Evolutionary conservation across 2,888 invertebrate genomes (phyloP), one percentile per base, ranked within the genome.

Genomic region (Alloscopus bannaensis): DNA sequence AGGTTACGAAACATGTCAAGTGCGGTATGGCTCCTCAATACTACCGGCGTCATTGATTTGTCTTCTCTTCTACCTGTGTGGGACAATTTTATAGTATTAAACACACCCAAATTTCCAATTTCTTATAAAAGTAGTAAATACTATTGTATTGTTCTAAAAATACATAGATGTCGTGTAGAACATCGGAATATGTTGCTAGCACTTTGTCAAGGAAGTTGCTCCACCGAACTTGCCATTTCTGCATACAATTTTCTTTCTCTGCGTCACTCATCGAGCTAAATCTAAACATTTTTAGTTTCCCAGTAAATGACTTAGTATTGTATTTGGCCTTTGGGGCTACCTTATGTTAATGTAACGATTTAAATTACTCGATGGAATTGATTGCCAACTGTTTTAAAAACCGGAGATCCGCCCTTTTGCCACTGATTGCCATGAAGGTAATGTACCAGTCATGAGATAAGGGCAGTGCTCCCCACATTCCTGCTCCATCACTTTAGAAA

Each of bases 251-350:
- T 0, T 78, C 75, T 86, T 92, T 92, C 26, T 91, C 89, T 0
- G 81, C 82, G 0, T 86, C 83, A 2, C 88, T 88, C 86, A 94
- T 88, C 1, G 92, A 90, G 86, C 94, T 94, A 87, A 92, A 94
- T 28, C 88, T 88, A 36, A 36, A 36, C 8, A 8, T 36, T 36
- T 36, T n/a, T n/a, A n/a, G n/a, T n/a, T n/a, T n/a, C n/a, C n/a
- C 8, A 36, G 13, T 8, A 36, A 36, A 36, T 36, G 36, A 36
- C 13, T 36, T 24, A 36, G 66, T 72, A 47, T 16, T 16, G 20
- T 47, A 18, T 47, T n/a, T 16, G 18, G 8, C n/a, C 18, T 47
- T 6, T 4, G 20, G 36, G 62, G 36, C 18, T 3, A 59, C 1
- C 24, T 47, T 47, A 18, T 6, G 6, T 47, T 11, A 47, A 47